Evolutionary conservation across 2,797 vertebrate species (phyloP).

Genomic region (Lindbergichthys nudifrons): DNA sequence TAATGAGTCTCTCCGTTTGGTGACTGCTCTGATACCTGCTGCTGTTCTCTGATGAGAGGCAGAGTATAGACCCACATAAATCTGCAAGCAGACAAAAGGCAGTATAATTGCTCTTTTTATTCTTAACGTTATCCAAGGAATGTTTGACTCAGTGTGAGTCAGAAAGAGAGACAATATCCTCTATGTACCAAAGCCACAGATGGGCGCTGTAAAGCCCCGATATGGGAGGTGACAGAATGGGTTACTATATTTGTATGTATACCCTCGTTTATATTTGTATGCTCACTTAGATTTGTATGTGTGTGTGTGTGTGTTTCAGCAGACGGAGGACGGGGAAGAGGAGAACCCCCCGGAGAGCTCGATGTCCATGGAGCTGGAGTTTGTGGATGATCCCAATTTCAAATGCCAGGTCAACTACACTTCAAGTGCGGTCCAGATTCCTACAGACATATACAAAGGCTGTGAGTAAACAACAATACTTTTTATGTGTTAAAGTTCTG

Average conservation of each 20-base stretch:
- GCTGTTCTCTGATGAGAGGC: conserved; percentile 52
- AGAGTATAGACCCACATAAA: conserved; percentile 50
- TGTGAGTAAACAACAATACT: conserved; percentile 87
- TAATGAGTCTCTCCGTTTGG: conserved; percentile 85
- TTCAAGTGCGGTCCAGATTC: conserved; percentile 97
- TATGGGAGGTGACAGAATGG: conserved; percentile 35
- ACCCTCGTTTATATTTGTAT: conserved; percentile 29
- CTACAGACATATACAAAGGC: conserved; percentile 99
- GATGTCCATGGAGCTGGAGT: conserved; percentile 91
- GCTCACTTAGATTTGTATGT: conserved; percentile 45
- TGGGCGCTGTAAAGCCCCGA: conserved; percentile 31
- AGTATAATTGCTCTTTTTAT: conserved; percentile 53
- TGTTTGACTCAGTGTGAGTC: conserved; percentile 16
- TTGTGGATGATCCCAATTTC: conserved; percentile 93
- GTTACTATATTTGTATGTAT: conserved; percentile 34
- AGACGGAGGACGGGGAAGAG: conserved; percentile 92
- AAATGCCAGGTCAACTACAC: conserved; percentile 99
- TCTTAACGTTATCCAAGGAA: conserved; percentile 34
- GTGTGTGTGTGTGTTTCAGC: conserved; percentile 40
- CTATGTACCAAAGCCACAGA: conserved; percentile 25
- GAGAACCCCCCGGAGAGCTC: conserved; percentile 87
- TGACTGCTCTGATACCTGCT: conserved; percentile 78
- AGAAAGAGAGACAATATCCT: conserved; percentile 26
- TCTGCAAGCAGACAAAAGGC: conserved; percentile 36
- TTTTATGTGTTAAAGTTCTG: not conserved